Conservation (phyloP, 1,140 invertebrate genomes). For the Anagrus nilaparvatae region DNA sequence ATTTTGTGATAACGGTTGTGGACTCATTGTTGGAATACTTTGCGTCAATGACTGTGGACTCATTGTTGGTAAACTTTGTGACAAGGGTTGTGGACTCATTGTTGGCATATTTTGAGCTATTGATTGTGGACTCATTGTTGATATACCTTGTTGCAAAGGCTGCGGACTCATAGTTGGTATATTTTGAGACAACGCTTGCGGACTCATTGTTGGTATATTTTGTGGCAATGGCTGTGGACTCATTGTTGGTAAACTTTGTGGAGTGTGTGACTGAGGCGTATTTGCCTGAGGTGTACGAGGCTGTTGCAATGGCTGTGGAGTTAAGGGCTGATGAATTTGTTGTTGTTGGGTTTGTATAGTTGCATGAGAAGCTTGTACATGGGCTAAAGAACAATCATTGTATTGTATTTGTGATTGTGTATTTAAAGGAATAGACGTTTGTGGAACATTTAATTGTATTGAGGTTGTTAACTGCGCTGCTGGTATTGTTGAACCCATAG, state of each 20-base stretch:
- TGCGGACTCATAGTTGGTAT: slow-evolving; percentile 33
- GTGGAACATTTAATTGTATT: slow-evolving; percentile 5
- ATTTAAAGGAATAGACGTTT: slow-evolving; percentile 1
- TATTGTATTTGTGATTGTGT: slow-evolving; percentile 28
- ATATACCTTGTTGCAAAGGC: slow-evolving; percentile 33
- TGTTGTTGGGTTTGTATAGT: slow-evolving; percentile 24
- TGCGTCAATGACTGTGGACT: slow-evolving; percentile 38
- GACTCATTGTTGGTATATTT: slow-evolving; percentile 32
- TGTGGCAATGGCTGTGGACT: slow-evolving; percentile 36
- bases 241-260: slow-evolving; percentile 34
- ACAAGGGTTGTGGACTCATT: slow-evolving; percentile 33
- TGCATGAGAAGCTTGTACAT: slow-evolving; percentile 29
- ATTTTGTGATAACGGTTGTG: slow-evolving; percentile 32
- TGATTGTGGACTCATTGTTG: slow-evolving; percentile 36
- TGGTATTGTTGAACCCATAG: slow-evolving; percentile 17
- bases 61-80: slow-evolving; percentile 34
- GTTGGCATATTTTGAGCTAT: slow-evolving; percentile 33
- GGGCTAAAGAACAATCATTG: slow-evolving; percentile 31
- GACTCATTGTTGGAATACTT: slow-evolving; percentile 31
- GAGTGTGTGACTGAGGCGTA: slow-evolving; percentile 34
- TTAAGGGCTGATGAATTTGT: slow-evolving; percentile 20
- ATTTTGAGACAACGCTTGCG: slow-evolving; percentile 30
- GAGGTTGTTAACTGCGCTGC: neutral
- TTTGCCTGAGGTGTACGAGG: slow-evolving; percentile 35
- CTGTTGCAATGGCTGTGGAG: slow-evolving; percentile 33